Evolutionary conservation across 2,888 invertebrate species (phyloP).

Genomic region (Linnaemya tessellans): DNA sequence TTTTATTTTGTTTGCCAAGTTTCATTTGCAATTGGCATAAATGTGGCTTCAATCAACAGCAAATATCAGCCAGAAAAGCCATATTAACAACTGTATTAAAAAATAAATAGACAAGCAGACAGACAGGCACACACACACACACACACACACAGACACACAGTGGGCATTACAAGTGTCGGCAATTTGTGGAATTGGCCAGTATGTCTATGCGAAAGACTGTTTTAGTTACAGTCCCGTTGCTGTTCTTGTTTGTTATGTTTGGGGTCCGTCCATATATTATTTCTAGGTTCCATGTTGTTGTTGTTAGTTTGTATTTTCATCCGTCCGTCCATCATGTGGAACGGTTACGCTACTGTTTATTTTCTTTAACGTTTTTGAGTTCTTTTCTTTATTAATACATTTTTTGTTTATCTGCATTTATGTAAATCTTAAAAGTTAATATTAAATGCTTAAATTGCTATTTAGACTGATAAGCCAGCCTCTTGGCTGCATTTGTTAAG

Average conservation of each 20-base stretch:
- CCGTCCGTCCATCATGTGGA: constrained; percentile 73
- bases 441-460: constrained; percentile 19
- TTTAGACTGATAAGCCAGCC: constrained; percentile 38
- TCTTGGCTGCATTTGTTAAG: neutral
- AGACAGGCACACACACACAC: neutral
- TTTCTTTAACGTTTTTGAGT: constrained; percentile 19
- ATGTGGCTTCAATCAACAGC: constrained; percentile 71
- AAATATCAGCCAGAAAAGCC: constrained; percentile 60
- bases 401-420: too few relatives aligned
- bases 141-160: neutral
- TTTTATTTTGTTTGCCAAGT: constrained; percentile 63
- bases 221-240: constrained; percentile 5
- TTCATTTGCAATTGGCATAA: constrained; percentile 72
- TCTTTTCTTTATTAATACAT: constrained; percentile 3
- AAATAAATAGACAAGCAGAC: constrained; percentile 36
- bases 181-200: constrained; percentile 60
- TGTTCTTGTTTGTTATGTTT: neutral
- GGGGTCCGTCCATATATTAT: constrained; percentile 12
- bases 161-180: constrained; percentile 61
- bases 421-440: constrained; percentile 4
- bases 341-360: constrained; percentile 72
- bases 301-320: neutral
- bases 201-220: constrained; percentile 17
- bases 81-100: constrained; percentile 65
- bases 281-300: constrained; percentile 22